A percentile compares a stretch with the other conserved stretches of the same genome.
phyloP scores from a whole-genome alignment of 37 sponge, comb jelly and placozoan species.

The Ephydatia muelleri region DNA sequence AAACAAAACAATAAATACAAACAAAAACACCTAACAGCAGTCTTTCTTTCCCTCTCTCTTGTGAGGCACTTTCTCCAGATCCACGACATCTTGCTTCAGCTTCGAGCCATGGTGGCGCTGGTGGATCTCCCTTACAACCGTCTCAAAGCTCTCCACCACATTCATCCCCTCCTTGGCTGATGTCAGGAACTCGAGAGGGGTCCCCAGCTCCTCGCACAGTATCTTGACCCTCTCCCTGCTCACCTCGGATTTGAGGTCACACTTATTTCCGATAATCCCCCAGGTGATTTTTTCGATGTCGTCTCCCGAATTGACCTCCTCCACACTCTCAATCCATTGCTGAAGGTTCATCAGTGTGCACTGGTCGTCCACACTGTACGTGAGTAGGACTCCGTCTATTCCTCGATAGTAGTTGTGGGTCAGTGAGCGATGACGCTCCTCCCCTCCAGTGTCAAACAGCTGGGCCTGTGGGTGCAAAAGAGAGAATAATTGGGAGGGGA shows the following conservation, averaged over 20 bases:
- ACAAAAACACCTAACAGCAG: too few relatives aligned
- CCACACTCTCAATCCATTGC: slow-evolving; percentile 42
- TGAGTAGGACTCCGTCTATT: slow-evolving; percentile 64
- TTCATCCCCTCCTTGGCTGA: slow-evolving; percentile 3
- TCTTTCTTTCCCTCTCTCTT: too few relatives aligned
- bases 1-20: too few relatives aligned
- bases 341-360: slow-evolving; percentile 30
- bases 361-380: slow-evolving; percentile 75
- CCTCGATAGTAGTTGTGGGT: slow-evolving; percentile 78
- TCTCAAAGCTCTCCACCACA: slow-evolving; percentile 34
- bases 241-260: slow-evolving; percentile 30
- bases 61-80: too few relatives aligned
- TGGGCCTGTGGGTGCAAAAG: neutral
- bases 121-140: slow-evolving; percentile 4
- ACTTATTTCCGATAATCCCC: slow-evolving; percentile 65
- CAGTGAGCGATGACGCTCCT: slow-evolving; percentile 75
- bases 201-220: too few relatives aligned
- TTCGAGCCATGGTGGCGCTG: too few relatives aligned
- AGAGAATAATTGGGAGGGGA: neutral
- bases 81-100: too few relatives aligned
- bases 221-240: too few relatives aligned
- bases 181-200: too few relatives aligned
- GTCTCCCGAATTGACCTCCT: slow-evolving; percentile 12
- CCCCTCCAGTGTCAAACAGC: slow-evolving; percentile 80
- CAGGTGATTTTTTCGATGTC: slow-evolving; percentile 24